A percentile compares a stretch with the other conserved stretches of the same genome.
Evolutionary conservation across 2,888 invertebrate species (phyloP).

Genomic region (Selenia dentaria): DNA sequence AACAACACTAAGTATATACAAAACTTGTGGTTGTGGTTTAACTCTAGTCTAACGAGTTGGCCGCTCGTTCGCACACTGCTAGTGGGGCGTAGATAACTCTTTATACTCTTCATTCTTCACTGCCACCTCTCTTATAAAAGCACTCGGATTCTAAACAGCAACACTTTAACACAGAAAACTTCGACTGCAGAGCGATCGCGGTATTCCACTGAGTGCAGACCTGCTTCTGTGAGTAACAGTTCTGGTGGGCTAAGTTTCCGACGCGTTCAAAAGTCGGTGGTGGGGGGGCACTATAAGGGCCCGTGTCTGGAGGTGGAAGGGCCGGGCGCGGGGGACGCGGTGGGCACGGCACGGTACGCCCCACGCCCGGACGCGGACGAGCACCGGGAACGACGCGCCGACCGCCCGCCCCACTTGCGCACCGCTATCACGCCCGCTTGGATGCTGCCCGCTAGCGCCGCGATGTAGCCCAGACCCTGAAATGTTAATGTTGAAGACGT

Average conservation of each 20-base stretch:
- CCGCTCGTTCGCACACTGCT: no score
- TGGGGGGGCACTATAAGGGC: slow-evolving; percentile 69
- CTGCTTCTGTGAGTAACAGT: no score
- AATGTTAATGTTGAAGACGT: no score
- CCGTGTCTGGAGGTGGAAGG: slow-evolving; percentile 50
- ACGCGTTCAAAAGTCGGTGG: slow-evolving; percentile 35
- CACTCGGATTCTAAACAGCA: no score
- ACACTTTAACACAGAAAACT: no score
- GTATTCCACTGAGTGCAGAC: no score
- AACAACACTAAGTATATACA: neutral
- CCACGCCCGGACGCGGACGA: slow-evolving; percentile 30
- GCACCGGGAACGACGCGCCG: slow-evolving; percentile 1
- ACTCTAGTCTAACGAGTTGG: no score
- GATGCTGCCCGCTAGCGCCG: slow-evolving; percentile 42
- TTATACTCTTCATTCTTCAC: no score
- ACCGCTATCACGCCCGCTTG: slow-evolving; percentile 34
- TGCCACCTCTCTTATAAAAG: no score
- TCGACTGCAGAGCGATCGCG: no score
- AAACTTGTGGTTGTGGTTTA: neutral
- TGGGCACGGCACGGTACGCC: slow-evolving; percentile 52
- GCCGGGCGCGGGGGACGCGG: slow-evolving; percentile 33
- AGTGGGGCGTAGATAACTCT: no score
- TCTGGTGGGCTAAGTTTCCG: no score
- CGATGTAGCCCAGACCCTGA: slow-evolving; percentile 48
- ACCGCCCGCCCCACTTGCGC: slow-evolving; percentile 29